Base-by-base conservation (phyloP, 2,888 invertebrate species). In the Campopleginae sp. region DNA sequence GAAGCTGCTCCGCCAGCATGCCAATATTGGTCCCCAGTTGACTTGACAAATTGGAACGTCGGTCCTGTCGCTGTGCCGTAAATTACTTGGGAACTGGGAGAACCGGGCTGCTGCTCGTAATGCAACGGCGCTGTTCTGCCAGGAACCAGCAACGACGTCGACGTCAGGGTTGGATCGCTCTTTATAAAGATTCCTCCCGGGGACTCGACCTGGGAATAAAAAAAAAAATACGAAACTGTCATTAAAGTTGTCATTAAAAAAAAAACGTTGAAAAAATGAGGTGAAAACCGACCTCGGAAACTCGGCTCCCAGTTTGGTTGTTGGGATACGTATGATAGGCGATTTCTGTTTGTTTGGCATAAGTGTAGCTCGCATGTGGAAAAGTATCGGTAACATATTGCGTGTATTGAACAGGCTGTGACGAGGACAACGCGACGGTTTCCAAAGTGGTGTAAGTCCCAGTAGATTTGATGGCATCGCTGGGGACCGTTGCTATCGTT, bases 161-260 rank as follows among this genome's bases (percentile, higher is more conserved):
- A 95, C 0, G 95, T 95, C 72, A 96, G 94, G 68, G 96, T 96
- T n/a, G 96, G 96, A 92, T 96, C 96, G 84, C 95, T 95, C 87
- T 96, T 95, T 92, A 95, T 96, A 90, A 96, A 94, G 82, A 96
- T 94, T 88, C 95, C 94, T 2, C 94, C 94, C 0, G 96, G 95
- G 0, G 92, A 89, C 61, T 93, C 93, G 31, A 92, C 89, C 91
- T 93, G 80, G 7, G 51, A 77, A 46, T 72, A 1, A 68, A 80
- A 61, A 65, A 58, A n/a, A 12, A 23, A 66, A 6, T n/a, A 38
- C 38, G 38, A 54, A 66, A 33, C 51, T 46, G 19, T 17, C 12
- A 31, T 61, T 14, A 48, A 76, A 19, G 14, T 48, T n/a, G 14
- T n/a, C n/a, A n/a, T n/a, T n/a, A n/a, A n/a, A n/a, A n/a, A n/a